A percentile compares a stretch with the other conserved stretches of the same genome.
These are phyloP conservation scores for Laodelphax striatellus DNA, from an alignment of 1,140 invertebrate genomes.

Conservation along the genomic window DNA sequence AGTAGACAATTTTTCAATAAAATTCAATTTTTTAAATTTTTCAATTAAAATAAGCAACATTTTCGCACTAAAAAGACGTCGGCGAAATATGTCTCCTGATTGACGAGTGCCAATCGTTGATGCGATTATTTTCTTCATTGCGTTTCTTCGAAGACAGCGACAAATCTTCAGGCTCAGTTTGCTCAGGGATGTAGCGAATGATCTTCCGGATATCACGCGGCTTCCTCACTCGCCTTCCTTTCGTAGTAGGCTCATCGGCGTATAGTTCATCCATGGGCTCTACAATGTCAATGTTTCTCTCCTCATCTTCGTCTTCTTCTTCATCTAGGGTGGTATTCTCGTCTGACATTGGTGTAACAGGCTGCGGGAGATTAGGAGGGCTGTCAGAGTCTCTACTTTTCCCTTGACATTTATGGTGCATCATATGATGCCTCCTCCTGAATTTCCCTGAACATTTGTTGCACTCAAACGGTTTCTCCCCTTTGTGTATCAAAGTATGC, in stretches of 20 bases:
- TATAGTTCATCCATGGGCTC: conserved; percentile 4
- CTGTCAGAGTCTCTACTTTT: conserved; percentile 17
- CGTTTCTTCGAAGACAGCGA: conserved; percentile 38
- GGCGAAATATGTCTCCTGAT: no score
- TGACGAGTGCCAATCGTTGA: conserved; percentile 12
- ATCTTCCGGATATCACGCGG: conserved; percentile 27
- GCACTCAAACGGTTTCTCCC: conserved; percentile 79
- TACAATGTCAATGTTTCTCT: neutral
- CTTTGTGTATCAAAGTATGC: conserved; percentile 77
- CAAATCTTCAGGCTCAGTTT: conserved; percentile 81
- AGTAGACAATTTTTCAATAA: no score
- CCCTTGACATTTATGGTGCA: conserved; percentile 66
- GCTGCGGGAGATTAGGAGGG: neutral
- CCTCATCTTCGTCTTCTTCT: conserved; percentile 19
- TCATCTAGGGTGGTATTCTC: conserved; percentile 22
- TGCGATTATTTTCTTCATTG: conserved; percentile 18
- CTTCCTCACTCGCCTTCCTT: conserved; percentile 28
- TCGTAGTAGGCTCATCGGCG: conserved; percentile 5
- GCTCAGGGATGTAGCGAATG: conserved; percentile 48
- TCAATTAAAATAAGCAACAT: no score
- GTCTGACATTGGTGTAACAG: neutral
- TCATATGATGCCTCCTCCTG: conserved; percentile 67
- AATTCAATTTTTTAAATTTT: no score
- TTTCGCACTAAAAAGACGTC: no score
- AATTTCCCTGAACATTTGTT: conserved; percentile 62